These are phyloP conservation scores for Prionailurus viverrinus DNA, from an alignment of 2,113 vertebrate species.

Conservation along the genomic window DNA sequence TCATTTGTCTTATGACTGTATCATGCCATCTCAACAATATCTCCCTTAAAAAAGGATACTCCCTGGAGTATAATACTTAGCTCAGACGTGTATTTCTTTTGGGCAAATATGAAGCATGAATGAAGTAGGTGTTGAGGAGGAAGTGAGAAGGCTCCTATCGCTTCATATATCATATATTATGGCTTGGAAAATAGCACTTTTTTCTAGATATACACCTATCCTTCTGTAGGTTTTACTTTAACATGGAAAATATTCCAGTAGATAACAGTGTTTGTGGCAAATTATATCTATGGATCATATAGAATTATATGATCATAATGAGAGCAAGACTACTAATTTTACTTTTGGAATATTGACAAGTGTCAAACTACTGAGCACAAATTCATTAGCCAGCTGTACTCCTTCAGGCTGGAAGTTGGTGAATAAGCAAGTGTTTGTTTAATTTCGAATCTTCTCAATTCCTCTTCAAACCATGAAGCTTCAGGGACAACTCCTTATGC, in stretches of 20 bases:
- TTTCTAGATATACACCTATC: neutral
- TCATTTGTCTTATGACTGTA: neutral
- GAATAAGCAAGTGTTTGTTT: conserved; percentile 4
- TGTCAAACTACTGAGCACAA: neutral
- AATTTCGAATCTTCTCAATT: neutral
- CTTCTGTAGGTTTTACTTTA: neutral
- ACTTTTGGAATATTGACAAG: neutral
- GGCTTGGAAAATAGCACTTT: neutral
- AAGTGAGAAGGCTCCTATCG: neutral
- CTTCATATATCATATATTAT: neutral
- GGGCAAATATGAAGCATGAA: neutral
- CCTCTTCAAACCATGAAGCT: neutral
- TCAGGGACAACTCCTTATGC: neutral
- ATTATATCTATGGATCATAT: neutral
- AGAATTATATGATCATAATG: neutral
- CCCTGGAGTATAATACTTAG: neutral
- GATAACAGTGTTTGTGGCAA: neutral
- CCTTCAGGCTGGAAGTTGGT: neutral
- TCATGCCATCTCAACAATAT: neutral
- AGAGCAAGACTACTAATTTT: neutral
- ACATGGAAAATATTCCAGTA: neutral
- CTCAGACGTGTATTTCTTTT: neutral
- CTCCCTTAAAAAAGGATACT: neutral
- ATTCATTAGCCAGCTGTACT: neutral
- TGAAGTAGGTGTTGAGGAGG: neutral